phyloP scores from a whole-genome alignment of 2,797 vertebrate genomes.

The Gobionotothen gibberifrons region DNA sequence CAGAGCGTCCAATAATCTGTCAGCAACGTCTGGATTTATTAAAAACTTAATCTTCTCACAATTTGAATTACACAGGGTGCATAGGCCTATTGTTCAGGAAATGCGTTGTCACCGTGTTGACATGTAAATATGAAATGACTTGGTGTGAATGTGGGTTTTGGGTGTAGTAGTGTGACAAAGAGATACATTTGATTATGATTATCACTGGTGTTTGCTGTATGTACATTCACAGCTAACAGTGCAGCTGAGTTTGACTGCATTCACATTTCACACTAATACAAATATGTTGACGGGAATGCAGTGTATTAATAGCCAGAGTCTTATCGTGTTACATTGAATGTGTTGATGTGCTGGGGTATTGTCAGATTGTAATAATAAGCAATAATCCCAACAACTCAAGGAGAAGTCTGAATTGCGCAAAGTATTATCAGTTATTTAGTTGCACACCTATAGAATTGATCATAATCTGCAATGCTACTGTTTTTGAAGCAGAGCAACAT shows the following conservation, averaged over 20 bases:
- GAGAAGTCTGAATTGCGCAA: too few relatives aligned
- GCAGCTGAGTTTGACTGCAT: not conserved
- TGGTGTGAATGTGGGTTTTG: not conserved
- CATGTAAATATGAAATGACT: not conserved
- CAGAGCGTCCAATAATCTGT: not conserved
- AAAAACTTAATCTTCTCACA: not conserved
- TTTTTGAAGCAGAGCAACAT: too few relatives aligned
- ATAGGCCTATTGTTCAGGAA: conserved; percentile 15
- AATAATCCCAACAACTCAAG: too few relatives aligned
- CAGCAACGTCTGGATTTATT: conserved; percentile 1
- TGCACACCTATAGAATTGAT: too few relatives aligned
- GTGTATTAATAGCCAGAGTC: conserved; percentile 6
- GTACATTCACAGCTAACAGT: not conserved
- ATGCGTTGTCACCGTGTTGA: not conserved
- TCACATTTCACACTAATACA: not conserved
- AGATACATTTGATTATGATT: not conserved
- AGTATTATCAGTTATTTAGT: not conserved
- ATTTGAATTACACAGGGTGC: not conserved
- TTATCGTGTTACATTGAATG: conserved; percentile 21
- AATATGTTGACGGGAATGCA: not conserved
- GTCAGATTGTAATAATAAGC: too few relatives aligned
- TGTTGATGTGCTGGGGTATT: not conserved
- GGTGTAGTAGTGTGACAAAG: not conserved
- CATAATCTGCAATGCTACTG: too few relatives aligned
- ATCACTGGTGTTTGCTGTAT: not conserved